A percentile compares a stretch with the other conserved stretches of the same genome.
Conservation (phyloP, 2,888 invertebrate species). For the Anaspis maculata region DNA sequence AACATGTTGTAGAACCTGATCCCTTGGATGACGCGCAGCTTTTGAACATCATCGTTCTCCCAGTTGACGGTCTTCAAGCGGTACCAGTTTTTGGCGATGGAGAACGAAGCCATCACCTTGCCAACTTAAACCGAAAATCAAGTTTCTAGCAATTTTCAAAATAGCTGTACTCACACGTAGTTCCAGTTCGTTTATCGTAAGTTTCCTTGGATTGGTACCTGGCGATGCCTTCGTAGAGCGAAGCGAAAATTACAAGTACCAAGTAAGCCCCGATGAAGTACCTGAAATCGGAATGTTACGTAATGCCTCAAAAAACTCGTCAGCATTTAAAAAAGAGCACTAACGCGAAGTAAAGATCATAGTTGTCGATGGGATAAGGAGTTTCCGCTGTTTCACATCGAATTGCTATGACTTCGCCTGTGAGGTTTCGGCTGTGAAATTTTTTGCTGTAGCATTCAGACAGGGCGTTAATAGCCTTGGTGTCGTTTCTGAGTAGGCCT, state of each 20-base stretch:
- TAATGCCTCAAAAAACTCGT: no score
- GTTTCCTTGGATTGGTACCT: conserved; percentile 11
- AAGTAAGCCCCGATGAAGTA: conserved; percentile 10
- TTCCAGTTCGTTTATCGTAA: conserved; percentile 10
- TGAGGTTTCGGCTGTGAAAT: conserved; percentile 19
- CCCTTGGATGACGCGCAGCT: no score
- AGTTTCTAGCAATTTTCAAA: background rate
- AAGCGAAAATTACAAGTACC: conserved; percentile 13
- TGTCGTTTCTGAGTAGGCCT: no score
- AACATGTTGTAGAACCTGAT: no score
- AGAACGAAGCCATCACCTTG: no score
- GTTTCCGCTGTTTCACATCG: conserved; percentile 21
- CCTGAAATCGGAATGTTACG: conserved; percentile 6
- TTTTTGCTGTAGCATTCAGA: conserved; percentile 25
- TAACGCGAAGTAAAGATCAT: conserved; percentile 25
- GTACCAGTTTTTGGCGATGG: no score
- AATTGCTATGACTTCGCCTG: conserved; percentile 20
- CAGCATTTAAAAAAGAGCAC: conserved; percentile 7
- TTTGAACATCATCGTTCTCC: no score
- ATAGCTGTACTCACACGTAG: conserved; percentile 4
- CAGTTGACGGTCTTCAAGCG: no score
- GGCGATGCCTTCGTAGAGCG: conserved; percentile 16
- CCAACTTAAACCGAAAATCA: conserved; percentile 20
- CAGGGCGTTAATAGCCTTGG: no score
- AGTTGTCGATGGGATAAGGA: conserved; percentile 18